Base-by-base conservation (phyloP, 1,140 invertebrate species). In the Pinna nobilis region DNA sequence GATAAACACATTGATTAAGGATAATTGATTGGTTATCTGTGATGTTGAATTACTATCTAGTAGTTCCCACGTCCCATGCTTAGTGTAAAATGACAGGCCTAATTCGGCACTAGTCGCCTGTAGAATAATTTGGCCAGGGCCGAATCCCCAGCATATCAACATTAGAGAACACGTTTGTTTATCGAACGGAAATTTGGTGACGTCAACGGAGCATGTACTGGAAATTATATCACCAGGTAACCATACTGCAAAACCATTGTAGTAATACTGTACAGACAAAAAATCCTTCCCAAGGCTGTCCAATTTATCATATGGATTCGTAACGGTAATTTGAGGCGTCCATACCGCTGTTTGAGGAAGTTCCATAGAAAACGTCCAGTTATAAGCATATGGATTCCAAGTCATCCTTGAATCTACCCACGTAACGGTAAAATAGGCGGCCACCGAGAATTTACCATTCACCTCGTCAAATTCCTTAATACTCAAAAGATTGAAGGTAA, bases 131-230 rank as follows among this genome's bases (percentile, higher is more conserved):
- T 37, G n/a, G 4, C 23, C 28, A 13, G 25, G 15, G 5, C 15
- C 18, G 11, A 35, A 66, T 37, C 71, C 71, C 55, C 53, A 67
- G n/a, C 15, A 32, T 30, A 59, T 49, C 5, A 73, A 35, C 1
- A 7, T 23, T 41, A 73, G 11, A 28, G 23, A 23, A 44, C 71
- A 73, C 7, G 20, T 53, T 39, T 73, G 71, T 18, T 6, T 61
- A 33, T 73, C 71, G 44, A 73, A 73, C 15, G 71, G 71, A 32
- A 50, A 73, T n/a, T 67, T 65, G 1, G 64, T 73, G 2, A 55
- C 53, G 33, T 73, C 71, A 6, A 67, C 44, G 2, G 39, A 33
- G 33, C 64, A 73, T 13, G 33, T 41, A 41, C 41, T 66, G 25
- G 55, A 37, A 7, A 73, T 20, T 2, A 66, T 49, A 11, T 61